phyloP scores from a whole-genome alignment of 2,797 vertebrate genomes.

The Gallinago solitaria region DNA sequence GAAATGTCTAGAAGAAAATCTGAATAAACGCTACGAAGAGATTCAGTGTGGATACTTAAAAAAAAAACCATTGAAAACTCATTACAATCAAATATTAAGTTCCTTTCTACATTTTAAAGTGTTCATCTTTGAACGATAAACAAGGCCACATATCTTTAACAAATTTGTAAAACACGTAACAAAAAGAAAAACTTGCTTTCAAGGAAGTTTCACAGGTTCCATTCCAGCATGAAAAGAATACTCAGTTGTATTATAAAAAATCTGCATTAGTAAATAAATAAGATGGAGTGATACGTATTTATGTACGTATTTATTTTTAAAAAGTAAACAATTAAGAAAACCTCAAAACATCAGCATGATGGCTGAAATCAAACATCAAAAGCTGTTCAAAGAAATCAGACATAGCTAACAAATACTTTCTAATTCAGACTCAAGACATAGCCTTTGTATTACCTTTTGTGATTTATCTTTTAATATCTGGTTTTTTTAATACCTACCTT shows the following conservation, averaged over 20 bases:
- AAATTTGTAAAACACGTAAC: not conserved
- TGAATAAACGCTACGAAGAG: not conserved
- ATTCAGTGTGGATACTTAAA: not conserved
- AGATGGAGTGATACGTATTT: fast-evolving
- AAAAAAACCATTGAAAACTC: not conserved
- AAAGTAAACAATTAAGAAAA: not conserved
- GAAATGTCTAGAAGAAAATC: not conserved
- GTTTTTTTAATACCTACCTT: not conserved
- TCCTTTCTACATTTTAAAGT: not conserved
- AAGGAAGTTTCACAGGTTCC: not conserved
- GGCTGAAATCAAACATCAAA: not conserved
- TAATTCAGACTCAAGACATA: not conserved
- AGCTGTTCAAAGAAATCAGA: not conserved
- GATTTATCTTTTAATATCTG: not conserved
- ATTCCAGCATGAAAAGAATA: not conserved
- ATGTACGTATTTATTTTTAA: too few species aligned
- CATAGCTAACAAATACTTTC: not conserved
- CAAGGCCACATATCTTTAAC: not conserved
- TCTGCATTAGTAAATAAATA: not conserved
- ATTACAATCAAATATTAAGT: not conserved
- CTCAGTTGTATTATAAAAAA: not conserved
- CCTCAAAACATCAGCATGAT: not conserved
- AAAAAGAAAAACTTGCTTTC: not conserved
- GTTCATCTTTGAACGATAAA: not conserved
- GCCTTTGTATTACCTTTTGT: not conserved